Base-by-base conservation (phyloP, 1,140 invertebrate species). In the Sogatella furcifera region DNA sequence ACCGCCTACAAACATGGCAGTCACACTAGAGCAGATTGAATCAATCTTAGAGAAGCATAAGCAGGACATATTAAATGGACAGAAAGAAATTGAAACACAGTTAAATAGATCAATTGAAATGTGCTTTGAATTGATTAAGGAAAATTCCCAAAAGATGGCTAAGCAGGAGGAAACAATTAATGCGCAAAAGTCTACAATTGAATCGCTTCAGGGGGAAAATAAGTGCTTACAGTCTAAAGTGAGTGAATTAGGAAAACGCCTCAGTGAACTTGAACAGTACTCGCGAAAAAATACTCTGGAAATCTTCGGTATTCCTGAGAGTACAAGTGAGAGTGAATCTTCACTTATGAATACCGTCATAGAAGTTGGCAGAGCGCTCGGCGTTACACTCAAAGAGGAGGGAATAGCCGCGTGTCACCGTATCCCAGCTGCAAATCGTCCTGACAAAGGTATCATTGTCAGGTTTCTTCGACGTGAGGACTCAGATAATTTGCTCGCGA, bases 331-430 rank as follows among this genome's bases (percentile, higher is more conserved):
- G 34, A 41, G 34, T n/a, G 22, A 15, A 3, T 19, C 28, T 10
- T 57, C 34, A 6, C 34, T 57, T 5, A 41, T 28, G 38, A 15
- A 41, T 2, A 57, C 55, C 21, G 55, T 57, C 34, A 57, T 57
- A 8, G 38, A 41, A 2, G 34, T 57, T 41, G 56, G 55, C 38
- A 17, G 34, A 38, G 55, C 34, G 17, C 21, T 57, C 3, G 55
- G 55, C 1, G 55, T 57, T 15, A 38, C 28, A 8, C 13, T 57
- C 28, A 41, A 6, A 5, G 34, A 42, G 15, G 28, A 42, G 17
- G 55, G n/a, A 34, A 57, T 57, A 19, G 55, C 22, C 34, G 55
- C 24, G 8, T 55, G 19, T 31, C 54, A 55, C n/a, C 54, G 21
- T 2, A 17, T 55, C 54, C n/a, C 15, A 2, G 8, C n/a, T n/a